Evolutionary conservation across 2,797 vertebrate species (phyloP).

Genomic region (Anguilla megastoma): DNA sequence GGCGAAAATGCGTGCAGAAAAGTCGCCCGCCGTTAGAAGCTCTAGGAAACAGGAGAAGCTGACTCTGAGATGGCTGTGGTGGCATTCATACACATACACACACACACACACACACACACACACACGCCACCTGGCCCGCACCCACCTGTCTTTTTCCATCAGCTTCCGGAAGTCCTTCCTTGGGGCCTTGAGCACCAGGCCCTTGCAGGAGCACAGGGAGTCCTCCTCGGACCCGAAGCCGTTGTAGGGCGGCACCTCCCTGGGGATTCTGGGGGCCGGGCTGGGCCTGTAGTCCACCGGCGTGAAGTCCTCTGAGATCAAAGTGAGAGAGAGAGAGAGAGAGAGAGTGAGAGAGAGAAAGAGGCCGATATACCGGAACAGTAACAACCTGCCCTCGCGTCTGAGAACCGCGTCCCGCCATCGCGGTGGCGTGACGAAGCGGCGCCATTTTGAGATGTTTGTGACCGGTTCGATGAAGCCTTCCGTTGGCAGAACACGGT

Average conservation of each 20-base stretch:
- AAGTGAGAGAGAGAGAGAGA: conserved; percentile 28
- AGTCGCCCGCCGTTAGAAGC: background rate
- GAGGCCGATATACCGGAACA: conserved; percentile 40
- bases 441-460: conserved; percentile 45
- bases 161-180: conserved; percentile 79
- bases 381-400: conserved; percentile 47
- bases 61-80: background rate
- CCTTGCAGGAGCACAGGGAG: conserved; percentile 80
- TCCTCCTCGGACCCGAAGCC: conserved; percentile 95
- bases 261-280: conserved; percentile 64
- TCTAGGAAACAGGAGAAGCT: background rate
- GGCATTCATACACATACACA: conserved; percentile 50
- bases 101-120: conserved; percentile 65
- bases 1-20: background rate
- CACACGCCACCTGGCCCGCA: background rate
- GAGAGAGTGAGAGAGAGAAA: conserved; percentile 25
- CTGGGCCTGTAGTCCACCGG: conserved; percentile 74
- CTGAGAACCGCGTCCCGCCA: conserved; percentile 51
- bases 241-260: conserved; percentile 80
- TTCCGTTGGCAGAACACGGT: background rate
- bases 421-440: conserved; percentile 54
- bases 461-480: conserved; percentile 61
- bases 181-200: conserved; percentile 72
- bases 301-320: conserved; percentile 79
- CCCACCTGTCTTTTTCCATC: conserved; percentile 87